phyloP scores from a whole-genome alignment of 2,888 invertebrate species.

The Ophonus ardosiacus region DNA sequence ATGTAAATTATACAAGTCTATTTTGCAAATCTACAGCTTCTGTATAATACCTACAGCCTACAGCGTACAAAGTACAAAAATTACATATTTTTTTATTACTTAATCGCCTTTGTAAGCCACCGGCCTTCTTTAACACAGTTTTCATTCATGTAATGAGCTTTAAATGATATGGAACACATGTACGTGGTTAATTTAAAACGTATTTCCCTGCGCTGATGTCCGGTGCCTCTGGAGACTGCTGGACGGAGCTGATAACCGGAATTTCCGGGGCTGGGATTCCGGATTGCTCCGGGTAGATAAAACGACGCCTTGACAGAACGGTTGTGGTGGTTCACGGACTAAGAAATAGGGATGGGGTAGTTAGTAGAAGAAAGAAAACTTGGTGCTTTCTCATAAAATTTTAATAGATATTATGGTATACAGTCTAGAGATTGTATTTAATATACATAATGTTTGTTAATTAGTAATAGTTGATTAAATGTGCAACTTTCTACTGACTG shows the following conservation, averaged over 20 bases:
- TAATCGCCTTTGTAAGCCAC: background rate
- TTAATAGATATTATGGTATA: too few relatives aligned
- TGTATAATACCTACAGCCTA: too few relatives aligned
- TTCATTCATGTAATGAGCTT: slow-evolving; percentile 18
- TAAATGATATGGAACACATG: background rate
- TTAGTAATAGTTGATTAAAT: too few relatives aligned
- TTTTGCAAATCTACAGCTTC: too few relatives aligned
- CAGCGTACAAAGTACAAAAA: too few relatives aligned
- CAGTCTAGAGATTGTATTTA: too few relatives aligned
- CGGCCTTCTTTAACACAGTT: background rate
- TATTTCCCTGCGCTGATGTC: background rate
- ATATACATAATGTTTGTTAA: too few relatives aligned
- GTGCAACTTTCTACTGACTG: too few relatives aligned
- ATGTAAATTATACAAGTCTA: too few relatives aligned
- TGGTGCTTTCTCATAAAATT: too few relatives aligned
- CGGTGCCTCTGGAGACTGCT: background rate
- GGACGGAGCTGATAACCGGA: background rate
- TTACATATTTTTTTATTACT: background rate
- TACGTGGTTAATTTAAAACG: background rate
- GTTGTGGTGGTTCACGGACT: background rate
- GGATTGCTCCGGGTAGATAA: background rate
- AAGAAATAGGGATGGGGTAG: background rate
- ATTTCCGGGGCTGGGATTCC: background rate
- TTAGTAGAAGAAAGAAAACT: background rate
- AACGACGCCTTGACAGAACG: background rate